Evolutionary conservation across 2,888 invertebrate species (phyloP), one percentile per base, ranked within the genome.

Genomic region (Eilema caniola): DNA sequence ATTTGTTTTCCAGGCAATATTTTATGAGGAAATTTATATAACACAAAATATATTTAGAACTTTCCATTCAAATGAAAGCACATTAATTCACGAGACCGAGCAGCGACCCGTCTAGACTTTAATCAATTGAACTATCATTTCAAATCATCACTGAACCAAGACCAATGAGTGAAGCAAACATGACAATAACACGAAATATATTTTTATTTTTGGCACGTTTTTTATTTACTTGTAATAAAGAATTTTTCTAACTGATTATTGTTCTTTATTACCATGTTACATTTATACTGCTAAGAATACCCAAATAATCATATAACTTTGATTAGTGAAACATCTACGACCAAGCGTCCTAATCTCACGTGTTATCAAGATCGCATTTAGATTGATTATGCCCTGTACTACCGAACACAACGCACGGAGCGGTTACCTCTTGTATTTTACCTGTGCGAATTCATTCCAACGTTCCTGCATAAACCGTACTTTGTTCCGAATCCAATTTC

Each of bases 401-500:
- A 77, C 73, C 72, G 77, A 79, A 77, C 64, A 73, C 79, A 72
- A 76, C 72, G 67, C 71, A 66, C 71, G 71, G 33, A 70, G 67
- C 66, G 70, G 66, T 56, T 37, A 72, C 71, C 71, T 72, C 75
- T 75, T 81, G 76, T 79, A 85, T 77, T 77, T 75, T 75, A 80
- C 78, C 77, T 73, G 63, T 65, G 63, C 70, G 73, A 79, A 81
- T 85, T 81, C 79, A 76, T 82, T 84, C 71, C 65, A 71, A 71
- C 64, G 70, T 66, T 70, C 70, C 64, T 74, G 31, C 59, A 57
- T 71, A 73, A 73, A 69, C 79, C 75, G 77, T 84, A 80, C 78
- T 76, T 75, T 79, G 75, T 80, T 74, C 77, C 74, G 65, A 76
- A 83, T 78, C 80, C 78, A 83, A 82, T 82, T 84, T 79, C 31